These are phyloP conservation scores for Drosophila pallidifrons DNA, from an alignment of 1,140 invertebrate genomes.

Conservation along the genomic window DNA sequence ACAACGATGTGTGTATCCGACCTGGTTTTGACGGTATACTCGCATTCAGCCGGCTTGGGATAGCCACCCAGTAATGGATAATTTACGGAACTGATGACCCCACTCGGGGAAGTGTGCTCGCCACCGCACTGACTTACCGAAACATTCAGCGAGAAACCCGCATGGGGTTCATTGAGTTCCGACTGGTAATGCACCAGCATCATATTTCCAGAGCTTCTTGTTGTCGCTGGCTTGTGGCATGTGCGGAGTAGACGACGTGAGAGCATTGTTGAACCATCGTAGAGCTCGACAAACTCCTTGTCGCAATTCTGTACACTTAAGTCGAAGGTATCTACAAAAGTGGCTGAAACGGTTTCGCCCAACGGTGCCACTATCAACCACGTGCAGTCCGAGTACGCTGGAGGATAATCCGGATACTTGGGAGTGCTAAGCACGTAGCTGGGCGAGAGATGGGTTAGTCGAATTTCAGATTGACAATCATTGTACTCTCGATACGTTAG, in stretches of 20 bases:
- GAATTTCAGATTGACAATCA: conserved; percentile 62
- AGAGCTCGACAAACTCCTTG: conserved; percentile 90
- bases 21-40: conserved; percentile 86
- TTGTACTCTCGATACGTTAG: conserved; percentile 74
- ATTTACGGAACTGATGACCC: conserved; percentile 86
- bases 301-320: conserved; percentile 87
- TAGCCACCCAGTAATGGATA: conserved; percentile 86
- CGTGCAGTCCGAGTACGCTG: conserved; percentile 91
- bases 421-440: conserved; percentile 88
- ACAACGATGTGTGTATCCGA: conserved; percentile 86
- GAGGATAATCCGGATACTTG: conserved; percentile 91
- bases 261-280: conserved; percentile 90
- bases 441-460: conserved; percentile 76
- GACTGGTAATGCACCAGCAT: conserved; percentile 92
- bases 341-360: conserved; percentile 89
- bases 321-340: conserved; percentile 91
- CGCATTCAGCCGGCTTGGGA: conserved; percentile 86
- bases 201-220: conserved; percentile 86
- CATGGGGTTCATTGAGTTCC: conserved; percentile 88
- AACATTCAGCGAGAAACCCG: conserved; percentile 92
- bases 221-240: conserved; percentile 87
- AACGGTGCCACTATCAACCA: conserved; percentile 91
- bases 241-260: conserved; percentile 88
- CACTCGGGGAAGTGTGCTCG: conserved; percentile 75
- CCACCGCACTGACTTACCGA: conserved; percentile 89